phyloP scores from a whole-genome alignment of 2,888 invertebrate genomes.

The Ommatoiulus sabulosus region DNA sequence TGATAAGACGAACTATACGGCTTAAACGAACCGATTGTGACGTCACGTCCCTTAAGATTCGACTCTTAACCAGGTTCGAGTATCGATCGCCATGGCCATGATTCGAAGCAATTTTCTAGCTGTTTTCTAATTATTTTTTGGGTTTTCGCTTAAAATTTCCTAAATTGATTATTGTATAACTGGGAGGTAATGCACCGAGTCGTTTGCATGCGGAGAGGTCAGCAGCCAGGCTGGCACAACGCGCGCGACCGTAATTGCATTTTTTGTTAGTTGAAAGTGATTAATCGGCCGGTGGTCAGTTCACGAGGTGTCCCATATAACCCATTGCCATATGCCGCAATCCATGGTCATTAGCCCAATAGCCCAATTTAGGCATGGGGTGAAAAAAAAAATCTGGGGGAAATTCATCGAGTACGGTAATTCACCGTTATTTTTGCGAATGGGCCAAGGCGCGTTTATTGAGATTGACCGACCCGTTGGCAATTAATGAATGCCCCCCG shows the following conservation, averaged over 20 bases:
- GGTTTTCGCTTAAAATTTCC: neutral
- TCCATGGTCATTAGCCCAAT: slow-evolving; percentile 2
- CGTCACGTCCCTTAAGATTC: too few relatives aligned
- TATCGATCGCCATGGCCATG: too few relatives aligned
- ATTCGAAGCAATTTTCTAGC: too few relatives aligned
- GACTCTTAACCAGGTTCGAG: too few relatives aligned
- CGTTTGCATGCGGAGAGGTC: neutral
- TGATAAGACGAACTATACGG: too few relatives aligned
- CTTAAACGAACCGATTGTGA: too few relatives aligned
- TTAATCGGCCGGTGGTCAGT: slow-evolving; percentile 3
- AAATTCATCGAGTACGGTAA: neutral
- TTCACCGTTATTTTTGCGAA: neutral
- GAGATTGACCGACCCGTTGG: slow-evolving; percentile 8
- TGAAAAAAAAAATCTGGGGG: neutral
- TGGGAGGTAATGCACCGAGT: too few relatives aligned
- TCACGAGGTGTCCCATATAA: slow-evolving; percentile 43
- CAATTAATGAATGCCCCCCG: neutral
- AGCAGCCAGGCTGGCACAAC: neutral
- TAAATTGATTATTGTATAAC: neutral
- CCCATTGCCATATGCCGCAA: slow-evolving; percentile 24
- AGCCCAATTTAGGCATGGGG: neutral
- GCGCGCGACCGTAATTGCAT: neutral
- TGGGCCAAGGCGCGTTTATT: neutral
- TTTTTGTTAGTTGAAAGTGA: neutral
- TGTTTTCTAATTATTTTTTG: too few relatives aligned